phyloP scores from a whole-genome alignment of 2,113 vertebrate species.

The Lampris megalopsis region DNA sequence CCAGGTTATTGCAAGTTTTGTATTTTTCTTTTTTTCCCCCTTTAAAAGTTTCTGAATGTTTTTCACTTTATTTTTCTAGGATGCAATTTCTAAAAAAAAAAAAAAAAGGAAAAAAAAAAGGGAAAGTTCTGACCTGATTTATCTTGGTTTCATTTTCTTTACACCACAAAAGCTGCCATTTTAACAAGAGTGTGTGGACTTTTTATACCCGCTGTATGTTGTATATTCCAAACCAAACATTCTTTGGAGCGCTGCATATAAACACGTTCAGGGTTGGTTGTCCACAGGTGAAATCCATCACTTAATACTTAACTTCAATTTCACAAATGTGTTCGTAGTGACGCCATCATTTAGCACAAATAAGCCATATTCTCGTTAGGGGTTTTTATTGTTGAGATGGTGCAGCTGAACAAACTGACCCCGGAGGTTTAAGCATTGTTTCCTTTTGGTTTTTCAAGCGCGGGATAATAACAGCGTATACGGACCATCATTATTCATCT shows the following conservation, averaged over 20 bases:
- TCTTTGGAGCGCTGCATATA: constrained; percentile 18
- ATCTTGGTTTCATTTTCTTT: too few relatives aligned
- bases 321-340: constrained; percentile 40
- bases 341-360: constrained; percentile 64
- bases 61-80: too few relatives aligned
- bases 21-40: too few relatives aligned
- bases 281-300: constrained; percentile 68
- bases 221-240: constrained; percentile 35
- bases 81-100: too few relatives aligned
- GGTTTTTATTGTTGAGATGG: constrained; percentile 47
- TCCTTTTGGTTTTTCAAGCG: constrained; percentile 58
- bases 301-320: constrained; percentile 58
- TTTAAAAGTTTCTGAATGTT: too few relatives aligned
- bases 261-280: constrained; percentile 58
- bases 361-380: constrained; percentile 54
- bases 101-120: too few relatives aligned
- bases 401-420: constrained; percentile 55
- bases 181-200: too few relatives aligned
- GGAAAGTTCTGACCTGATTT: too few relatives aligned
- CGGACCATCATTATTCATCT: constrained; percentile 63
- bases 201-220: neutral
- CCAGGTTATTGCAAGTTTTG: too few relatives aligned
- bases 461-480: constrained; percentile 67
- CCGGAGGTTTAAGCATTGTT: constrained; percentile 63
- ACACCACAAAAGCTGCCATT: too few relatives aligned